Base-by-base conservation (phyloP, 2,888 invertebrate species). In the Dione juno region DNA sequence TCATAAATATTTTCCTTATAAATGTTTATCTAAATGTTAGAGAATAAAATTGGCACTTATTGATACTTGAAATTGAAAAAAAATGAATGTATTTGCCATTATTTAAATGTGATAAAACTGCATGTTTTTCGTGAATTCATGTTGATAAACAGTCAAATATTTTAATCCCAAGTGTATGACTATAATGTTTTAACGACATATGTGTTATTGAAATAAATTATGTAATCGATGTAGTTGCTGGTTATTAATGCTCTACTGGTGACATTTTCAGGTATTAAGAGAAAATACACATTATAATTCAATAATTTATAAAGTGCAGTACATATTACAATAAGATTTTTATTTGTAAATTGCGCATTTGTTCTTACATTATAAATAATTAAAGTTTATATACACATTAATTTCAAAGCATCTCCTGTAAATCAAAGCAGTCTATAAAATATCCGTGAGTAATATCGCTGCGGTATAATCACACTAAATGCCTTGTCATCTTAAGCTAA, bases 281-380 rank as follows among this genome's bases (percentile, higher is more conserved):
- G 28, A 81, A 79, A 83, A 79, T 65, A 69, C 74, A 77, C 76
- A 40, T 71, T 77, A 80, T 75, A 87, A 84, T 89, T 90, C 88
- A 91, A 92, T 92, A 92, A 92, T 89, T 92, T 91, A 91, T 90
- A 86, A 87, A 89, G 90, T 91, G 90, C 89, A 84, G 82, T 79
- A 74, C 74, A 72, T 74, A 78, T 83, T 90, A 91, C 88, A 90
- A 73, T 87, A 89, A 88, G 84, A 83, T 88, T 89, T 59, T 74
- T 84, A 86, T 88, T 88, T 78, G 84, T 85, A 84, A 86, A 86
- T 87, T 88, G 87, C 88, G 86, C 85, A 84, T 85, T 86, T 87
- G 84, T 87, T 85, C 86, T 88, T 89, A 89, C 86, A 85, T 88
- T 87, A 88, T 90, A 79, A 79, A 82, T 82, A 81, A 81, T 79